Conservation (phyloP, 1,140 invertebrate genomes). For the Bombyx mandarina region DNA sequence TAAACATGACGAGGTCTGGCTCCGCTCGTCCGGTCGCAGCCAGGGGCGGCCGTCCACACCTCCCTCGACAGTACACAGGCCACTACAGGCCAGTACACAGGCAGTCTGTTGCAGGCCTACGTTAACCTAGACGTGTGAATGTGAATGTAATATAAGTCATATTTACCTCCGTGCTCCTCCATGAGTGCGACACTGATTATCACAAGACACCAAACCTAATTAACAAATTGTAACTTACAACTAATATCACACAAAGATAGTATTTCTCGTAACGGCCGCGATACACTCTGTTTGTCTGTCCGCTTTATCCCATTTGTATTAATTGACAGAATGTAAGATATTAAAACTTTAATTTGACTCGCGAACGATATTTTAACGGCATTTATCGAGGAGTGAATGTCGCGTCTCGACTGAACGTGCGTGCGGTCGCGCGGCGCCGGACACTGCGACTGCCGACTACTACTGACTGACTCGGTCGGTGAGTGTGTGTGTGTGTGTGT, state of each 20-base stretch:
- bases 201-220: conserved; percentile 3
- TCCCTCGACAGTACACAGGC: too few relatives aligned
- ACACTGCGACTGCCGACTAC: too few relatives aligned
- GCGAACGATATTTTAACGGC: conserved; percentile 16
- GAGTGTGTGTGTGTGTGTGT: too few relatives aligned
- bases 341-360: conserved; percentile 28
- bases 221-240: conserved; percentile 17
- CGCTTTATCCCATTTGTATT: conserved; percentile 39
- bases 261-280: conserved; percentile 5
- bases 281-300: background rate
- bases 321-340: background rate
- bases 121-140: background rate
- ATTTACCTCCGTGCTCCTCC: conserved; percentile 26
- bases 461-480: too few relatives aligned
- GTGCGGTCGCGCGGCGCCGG: background rate
- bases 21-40: too few relatives aligned
- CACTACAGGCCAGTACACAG: too few relatives aligned
- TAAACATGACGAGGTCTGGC: too few relatives aligned
- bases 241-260: conserved; percentile 40
- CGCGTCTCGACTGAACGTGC: background rate
- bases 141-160: background rate
- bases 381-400: conserved; percentile 7
- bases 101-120: too few relatives aligned
- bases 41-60: too few relatives aligned
- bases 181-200: conserved; percentile 22